phyloP scores from a whole-genome alignment of 2,113 vertebrate genomes.

The Rhodinocichla rosea region DNA sequence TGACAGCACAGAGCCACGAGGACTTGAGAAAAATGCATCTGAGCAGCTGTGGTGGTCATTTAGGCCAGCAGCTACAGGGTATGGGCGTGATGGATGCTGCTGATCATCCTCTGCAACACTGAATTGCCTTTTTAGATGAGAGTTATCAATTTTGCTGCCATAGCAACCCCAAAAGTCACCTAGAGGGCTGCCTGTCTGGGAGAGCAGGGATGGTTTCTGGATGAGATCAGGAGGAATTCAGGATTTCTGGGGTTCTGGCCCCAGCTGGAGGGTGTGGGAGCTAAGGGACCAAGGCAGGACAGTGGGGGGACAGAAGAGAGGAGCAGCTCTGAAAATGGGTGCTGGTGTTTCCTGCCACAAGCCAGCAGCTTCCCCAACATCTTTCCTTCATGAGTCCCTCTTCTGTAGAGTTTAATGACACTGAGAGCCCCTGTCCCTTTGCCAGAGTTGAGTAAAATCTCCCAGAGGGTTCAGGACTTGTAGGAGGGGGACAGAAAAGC shows the following conservation, averaged over 20 bases:
- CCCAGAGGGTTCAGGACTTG: neutral
- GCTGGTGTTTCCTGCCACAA: neutral
- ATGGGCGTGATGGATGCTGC: neutral
- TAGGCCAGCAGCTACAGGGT: neutral
- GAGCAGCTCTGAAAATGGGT: neutral
- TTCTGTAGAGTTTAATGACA: neutral
- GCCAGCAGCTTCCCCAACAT: neutral
- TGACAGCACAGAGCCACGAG: neutral
- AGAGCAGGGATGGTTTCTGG: neutral
- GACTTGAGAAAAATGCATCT: neutral
- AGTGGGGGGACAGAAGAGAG: neutral
- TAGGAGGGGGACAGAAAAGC: neutral
- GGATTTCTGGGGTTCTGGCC: neutral
- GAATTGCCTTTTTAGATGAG: conserved; percentile 4
- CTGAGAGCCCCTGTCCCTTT: neutral
- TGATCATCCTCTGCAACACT: neutral
- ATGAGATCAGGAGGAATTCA: neutral
- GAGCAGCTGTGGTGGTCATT: neutral
- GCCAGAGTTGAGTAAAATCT: neutral
- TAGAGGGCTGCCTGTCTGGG: neutral
- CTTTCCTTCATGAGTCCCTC: neutral
- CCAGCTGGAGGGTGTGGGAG: neutral
- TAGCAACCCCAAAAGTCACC: conserved; percentile 42
- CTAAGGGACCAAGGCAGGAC: neutral
- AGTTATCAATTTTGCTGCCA: conserved; percentile 44